Percentiles rank a stretch among this genome's conserved stretches.
These are phyloP conservation scores for Drosophila maculinotata DNA, from an alignment of 2,888 invertebrate species.

Conservation along the genomic window DNA sequence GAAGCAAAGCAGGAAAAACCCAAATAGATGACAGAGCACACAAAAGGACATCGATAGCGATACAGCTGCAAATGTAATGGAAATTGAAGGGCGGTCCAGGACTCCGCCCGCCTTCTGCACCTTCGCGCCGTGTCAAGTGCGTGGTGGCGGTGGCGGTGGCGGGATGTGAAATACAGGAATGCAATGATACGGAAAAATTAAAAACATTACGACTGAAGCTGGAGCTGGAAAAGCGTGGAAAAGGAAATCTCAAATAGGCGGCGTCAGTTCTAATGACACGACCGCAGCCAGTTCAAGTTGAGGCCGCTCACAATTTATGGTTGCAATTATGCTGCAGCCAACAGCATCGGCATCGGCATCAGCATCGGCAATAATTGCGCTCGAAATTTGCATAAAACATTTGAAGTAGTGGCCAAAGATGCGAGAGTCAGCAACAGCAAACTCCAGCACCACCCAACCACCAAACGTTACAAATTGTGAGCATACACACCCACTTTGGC, in stretches of 20 bases:
- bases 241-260: conserved; percentile 60
- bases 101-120: conserved; percentile 44
- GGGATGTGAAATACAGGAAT: conserved; percentile 57
- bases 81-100: conserved; percentile 73
- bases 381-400: conserved; percentile 79
- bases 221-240: conserved; percentile 6
- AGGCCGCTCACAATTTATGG: conserved; percentile 66
- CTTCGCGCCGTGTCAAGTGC: conserved; percentile 77
- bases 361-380: conserved; percentile 69
- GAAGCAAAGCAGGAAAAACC: conserved; percentile 48
- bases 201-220: conserved; percentile 68
- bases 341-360: too few species aligned
- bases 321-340: conserved; percentile 79
- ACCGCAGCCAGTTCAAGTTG: conserved; percentile 74
- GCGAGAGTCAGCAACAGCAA: conserved; percentile 14
- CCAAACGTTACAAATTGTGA: conserved; percentile 34
- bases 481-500: conserved; percentile 36
- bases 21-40: conserved; percentile 72
- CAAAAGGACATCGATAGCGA: conserved; percentile 83
- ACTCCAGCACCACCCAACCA: conserved; percentile 10
- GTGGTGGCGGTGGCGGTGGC: conserved; percentile 8
- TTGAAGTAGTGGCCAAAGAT: conserved; percentile 69
- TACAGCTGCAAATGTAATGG: conserved; percentile 74
- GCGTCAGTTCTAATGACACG: conserved; percentile 64
- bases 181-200: conserved; percentile 82